Evolutionary conservation across 2,797 vertebrate species (phyloP).

Genomic region (Propithecus perrieri): DNA sequence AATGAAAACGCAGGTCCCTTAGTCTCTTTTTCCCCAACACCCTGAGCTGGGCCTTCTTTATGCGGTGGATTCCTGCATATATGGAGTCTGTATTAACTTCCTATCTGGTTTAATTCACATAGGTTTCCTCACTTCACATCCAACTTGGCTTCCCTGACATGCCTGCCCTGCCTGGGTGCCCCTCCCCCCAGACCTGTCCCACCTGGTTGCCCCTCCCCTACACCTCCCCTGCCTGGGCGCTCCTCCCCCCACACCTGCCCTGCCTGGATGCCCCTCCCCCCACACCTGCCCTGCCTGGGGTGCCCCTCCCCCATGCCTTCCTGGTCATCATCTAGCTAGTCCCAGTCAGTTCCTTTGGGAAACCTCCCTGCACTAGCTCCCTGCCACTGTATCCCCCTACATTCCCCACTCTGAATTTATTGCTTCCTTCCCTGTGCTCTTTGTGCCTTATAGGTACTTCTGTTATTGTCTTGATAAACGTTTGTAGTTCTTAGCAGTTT

Average conservation of each 20-base stretch:
- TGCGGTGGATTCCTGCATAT: not conserved
- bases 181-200: not conserved
- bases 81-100: not conserved
- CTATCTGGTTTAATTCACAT: not conserved
- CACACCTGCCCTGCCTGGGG: not conserved
- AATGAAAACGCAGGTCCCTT: not conserved
- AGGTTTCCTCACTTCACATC: not conserved
- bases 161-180: not conserved
- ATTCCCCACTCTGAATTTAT: not conserved
- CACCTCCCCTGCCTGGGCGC: fast-evolving
- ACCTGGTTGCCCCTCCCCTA: not conserved
- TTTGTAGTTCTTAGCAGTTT: not conserved
- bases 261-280: not conserved
- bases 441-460: not conserved
- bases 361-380: not conserved
- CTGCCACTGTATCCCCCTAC: not conserved
- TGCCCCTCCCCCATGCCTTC: not conserved
- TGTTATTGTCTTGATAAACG: not conserved
- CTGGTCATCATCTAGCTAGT: not conserved
- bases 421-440: not conserved
- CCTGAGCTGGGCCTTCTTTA: not conserved
- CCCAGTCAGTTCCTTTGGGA: not conserved
- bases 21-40: not conserved
- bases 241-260: not conserved
- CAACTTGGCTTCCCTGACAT: not conserved